Conservation (phyloP, 2,888 invertebrate genomes). For the Pyrocoelia pectoralis region DNA sequence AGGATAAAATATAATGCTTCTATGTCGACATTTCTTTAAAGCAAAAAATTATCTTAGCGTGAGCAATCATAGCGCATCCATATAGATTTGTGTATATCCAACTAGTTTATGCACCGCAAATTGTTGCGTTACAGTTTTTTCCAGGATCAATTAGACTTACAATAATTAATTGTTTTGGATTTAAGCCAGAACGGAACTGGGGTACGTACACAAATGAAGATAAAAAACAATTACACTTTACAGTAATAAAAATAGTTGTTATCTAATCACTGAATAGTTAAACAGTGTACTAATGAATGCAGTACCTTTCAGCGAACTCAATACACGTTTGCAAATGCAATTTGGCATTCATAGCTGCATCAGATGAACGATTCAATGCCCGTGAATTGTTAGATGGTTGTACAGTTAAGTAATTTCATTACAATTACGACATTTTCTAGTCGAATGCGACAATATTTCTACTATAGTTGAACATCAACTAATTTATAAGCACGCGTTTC, state of each 20-base stretch:
- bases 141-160: not conserved
- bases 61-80: no score
- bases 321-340: constrained; percentile 38
- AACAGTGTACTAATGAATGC: constrained; percentile 32
- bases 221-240: constrained; percentile 7
- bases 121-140: no score
- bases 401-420: not conserved
- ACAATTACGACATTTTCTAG: no score
- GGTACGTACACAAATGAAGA: constrained; percentile 11
- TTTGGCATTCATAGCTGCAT: constrained; percentile 24
- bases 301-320: constrained; percentile 38
- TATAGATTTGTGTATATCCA: no score
- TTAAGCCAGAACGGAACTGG: constrained; percentile 12
- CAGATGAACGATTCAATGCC: not conserved
- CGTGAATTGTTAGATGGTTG: constrained; percentile 2
- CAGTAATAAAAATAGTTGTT: constrained; percentile 14
- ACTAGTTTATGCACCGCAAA: no score
- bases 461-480: no score
- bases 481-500: no score
- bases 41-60: not conserved
- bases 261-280: constrained; percentile 19
- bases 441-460: no score
- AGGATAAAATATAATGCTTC: not conserved
- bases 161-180: constrained; percentile 7
- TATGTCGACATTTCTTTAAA: not conserved